Evolutionary conservation across 2,113 vertebrate species (phyloP), one percentile per base, ranked within the genome.

Genomic region (Boulengeromyrus knoepffleri): DNA sequence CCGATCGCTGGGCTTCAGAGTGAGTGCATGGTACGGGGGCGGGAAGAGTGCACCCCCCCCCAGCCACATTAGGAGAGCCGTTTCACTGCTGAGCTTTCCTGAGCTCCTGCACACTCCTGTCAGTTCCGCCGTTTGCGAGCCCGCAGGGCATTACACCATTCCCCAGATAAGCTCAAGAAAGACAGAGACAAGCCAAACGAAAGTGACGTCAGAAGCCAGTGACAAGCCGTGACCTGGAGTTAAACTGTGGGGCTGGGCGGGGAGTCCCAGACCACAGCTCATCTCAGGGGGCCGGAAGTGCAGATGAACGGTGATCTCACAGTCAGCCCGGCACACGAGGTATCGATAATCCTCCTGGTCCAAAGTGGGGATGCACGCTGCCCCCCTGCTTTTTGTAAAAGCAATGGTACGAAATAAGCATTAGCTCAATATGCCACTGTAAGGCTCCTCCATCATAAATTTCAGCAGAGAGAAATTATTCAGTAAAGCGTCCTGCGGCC

Each of bases 331-430:
- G 27, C 52, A 53, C 52, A 88, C 12, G 13, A 88, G 86, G 31
- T 45, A 88, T 10, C 19, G 39, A 88, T 88, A 88, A 58, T 58
- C 53, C 56, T 66, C 19, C 87, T 88, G 87, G 42, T 88, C 87
- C 66, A 89, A 77, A 80, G 58, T n/a, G 45, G 45, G 66, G 74
- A 62, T 89, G 49, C 52, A 84, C 89, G 0, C 36, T 3, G 53
- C 36, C 77, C 19, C 77, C 74, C 47, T 19, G 5, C 15, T 15
- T 80, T 49, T 45, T 53, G 21, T 53, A 50, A 83, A 89, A 53
- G 53, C 36, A 83, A 50, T 10, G 49, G 74, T 2, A 89, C 13
- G 17, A 87, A 87, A 52, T 86, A 27, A 89, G 52, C 42, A 36
- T 90, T 90, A 90, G 31, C 52, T 89, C 36, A 77, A 39, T 66